Base-by-base conservation (phyloP, 2,113 vertebrate species). In the Lutjanus erythropterus region DNA sequence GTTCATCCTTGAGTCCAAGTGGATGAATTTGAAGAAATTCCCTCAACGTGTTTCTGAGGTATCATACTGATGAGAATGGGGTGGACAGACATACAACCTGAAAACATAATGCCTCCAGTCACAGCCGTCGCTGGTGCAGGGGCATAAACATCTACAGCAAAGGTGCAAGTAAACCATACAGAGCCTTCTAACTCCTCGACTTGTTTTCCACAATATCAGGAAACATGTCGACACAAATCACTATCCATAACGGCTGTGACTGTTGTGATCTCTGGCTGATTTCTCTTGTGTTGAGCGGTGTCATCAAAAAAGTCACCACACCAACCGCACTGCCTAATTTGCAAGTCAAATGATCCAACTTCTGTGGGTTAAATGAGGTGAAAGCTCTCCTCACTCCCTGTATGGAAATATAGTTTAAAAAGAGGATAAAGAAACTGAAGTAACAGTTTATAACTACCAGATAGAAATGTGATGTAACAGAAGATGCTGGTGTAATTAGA, bases 151-250 rank as follows among this genome's bases (percentile, higher is more conserved):
- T 46, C 47, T 37, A 39, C 21, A 25, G 8, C 37, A 66, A 9
- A 44, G 29, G n/a, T 44, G 5, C 7, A 44, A 35, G 25, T 31
- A 42, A 50, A 56, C 19, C 14, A 9, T 9, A 6, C 27, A 33
- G 4, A 27, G 25, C 21, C 10, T 19, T 47, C 50, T 21, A n/a
- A 50, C 33, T 41, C 10, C 29, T 60, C 35, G 41, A 46, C 6
- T 33, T 60, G 9, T 1, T n/a, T n/a, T n/a, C n/a, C n/a, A 27
- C 37, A 47, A n/a, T 9, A 58, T 18, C 25, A 35, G 12, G 33
- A 37, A 58, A 65, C 46, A 61, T 21, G n/a, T 41, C 15, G 42
- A 64, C 49, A 42, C 21, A 70, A 69, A 42, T 55, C 61, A 58
- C 8, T 9, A 33, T 37, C 65, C 29, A 23, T 19, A 25, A 21